Evolutionary conservation across 2,113 vertebrate species (phyloP), one percentile per base, ranked within the genome.

Genomic region (Ictalurus punctatus): DNA sequence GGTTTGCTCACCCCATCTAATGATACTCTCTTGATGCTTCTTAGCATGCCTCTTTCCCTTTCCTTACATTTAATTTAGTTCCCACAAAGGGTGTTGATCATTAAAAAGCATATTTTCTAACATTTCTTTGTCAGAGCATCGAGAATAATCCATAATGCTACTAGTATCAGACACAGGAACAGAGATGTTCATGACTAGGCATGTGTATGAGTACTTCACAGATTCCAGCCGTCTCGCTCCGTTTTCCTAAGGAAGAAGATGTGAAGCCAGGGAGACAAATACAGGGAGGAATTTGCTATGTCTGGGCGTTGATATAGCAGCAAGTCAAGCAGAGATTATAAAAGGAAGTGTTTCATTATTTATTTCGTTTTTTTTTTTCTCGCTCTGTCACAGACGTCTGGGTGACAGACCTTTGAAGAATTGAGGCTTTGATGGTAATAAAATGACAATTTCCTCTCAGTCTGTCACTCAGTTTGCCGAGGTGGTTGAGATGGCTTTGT

Each of bases 351-450:
- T 76, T 87, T 91, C 78, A 91, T 91, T 91, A 90, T 89, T 91
- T 91, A 91, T 87, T 83, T 91, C 17, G 65, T 10, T 85, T 48
- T 79, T 44, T 44, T 34, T 73, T 84, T 17, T 90, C 21, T 79
- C 71, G n/a, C 65, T 58, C 74, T 87, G 54, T 89, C 69, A 79
- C 88, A 56, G 88, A 89, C 85, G 84, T 87, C 89, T 56, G 58
- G 88, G 82, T 89, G 89, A 90, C 88, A 80, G 89, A 89, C 88
- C 89, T 92, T 92, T 88, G 89, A 92, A 90, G 89, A 87, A 85
- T n/a, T 17, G 37, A 69, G 34, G 52, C 91, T 90, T 90, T 90
- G 89, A 91, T 85, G 88, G 58, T 88, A 87, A 88, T 88, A 83
- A 79, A 90, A 90, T 87, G 65, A 88, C 83, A 73, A 40, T 65